Percentiles rank a stretch among this genome's conserved stretches.
Evolutionary conservation across 2,113 vertebrate species (phyloP).

Genomic region (Lamprologus tigripictilis): DNA sequence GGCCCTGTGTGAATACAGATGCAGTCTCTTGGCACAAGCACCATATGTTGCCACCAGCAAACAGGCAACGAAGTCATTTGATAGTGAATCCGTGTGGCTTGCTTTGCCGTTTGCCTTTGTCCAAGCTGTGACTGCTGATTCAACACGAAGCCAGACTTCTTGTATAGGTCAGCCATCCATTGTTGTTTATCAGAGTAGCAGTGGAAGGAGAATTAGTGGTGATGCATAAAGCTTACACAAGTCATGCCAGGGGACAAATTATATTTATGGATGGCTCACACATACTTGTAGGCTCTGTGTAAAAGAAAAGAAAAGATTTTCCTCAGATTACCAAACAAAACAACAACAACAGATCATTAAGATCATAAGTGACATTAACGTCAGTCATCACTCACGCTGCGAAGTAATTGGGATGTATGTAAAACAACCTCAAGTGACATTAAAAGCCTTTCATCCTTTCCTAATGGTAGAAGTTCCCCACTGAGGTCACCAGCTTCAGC

Average conservation of each 20-base stretch:
- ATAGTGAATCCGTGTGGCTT: conserved; percentile 61
- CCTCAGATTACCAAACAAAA: neutral
- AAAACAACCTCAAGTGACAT: neutral
- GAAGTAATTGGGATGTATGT: conserved; percentile 1
- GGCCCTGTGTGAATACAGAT: conserved; percentile 74
- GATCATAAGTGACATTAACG: neutral
- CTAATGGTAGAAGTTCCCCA: neutral
- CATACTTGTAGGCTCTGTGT: neutral
- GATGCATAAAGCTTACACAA: conserved; percentile 29
- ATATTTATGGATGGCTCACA: neutral
- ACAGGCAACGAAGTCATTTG: conserved; percentile 72
- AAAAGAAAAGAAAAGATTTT: neutral
- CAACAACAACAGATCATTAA: neutral
- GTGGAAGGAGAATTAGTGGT: conserved; percentile 47
- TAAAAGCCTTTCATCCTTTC: neutral
- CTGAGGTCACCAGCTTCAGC: conserved; percentile 1
- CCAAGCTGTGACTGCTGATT: conserved; percentile 76
- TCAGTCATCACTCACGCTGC: neutral
- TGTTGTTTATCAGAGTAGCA: conserved; percentile 61
- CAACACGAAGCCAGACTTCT: conserved; percentile 75
- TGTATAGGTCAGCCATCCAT: conserved; percentile 62
- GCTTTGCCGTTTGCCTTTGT: conserved; percentile 68
- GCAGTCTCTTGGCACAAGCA: conserved; percentile 67
- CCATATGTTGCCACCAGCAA: conserved; percentile 72
- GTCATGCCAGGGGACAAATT: neutral